Conservation (phyloP, 2,797 vertebrate genomes). For the Cheirogaleus major region DNA sequence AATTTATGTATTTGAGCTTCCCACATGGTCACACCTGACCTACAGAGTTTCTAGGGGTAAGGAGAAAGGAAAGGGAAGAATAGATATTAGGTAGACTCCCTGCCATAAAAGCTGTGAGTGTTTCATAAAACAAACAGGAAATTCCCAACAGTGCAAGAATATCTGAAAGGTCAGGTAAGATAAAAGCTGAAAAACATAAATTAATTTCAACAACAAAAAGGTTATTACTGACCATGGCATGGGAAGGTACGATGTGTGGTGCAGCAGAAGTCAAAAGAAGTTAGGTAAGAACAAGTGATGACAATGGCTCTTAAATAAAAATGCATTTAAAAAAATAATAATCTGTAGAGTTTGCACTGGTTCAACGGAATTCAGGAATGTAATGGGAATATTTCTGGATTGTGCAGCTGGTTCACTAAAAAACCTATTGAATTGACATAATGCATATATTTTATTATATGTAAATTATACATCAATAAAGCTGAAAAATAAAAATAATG, state of each 20-base stretch:
- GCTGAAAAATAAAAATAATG: not conserved
- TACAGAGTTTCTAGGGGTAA: not conserved
- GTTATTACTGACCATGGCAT: not conserved
- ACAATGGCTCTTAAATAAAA: not conserved
- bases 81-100: not conserved
- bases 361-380: not conserved
- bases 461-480: not conserved
- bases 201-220: slow-evolving; percentile 6
- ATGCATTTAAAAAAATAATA: not conserved
- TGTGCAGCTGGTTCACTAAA: not conserved
- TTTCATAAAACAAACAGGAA: not conserved
- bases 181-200: not conserved
- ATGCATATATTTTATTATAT: not conserved
- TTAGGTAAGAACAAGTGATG: not conserved
- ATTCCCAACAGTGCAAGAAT: not conserved
- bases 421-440: not conserved
- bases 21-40: not conserved
- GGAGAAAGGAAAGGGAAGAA: not conserved
- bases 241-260: not conserved
- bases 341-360: not conserved
- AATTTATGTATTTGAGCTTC: not conserved
- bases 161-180: slow-evolving; percentile 16
- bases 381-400: not conserved
- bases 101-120: not conserved
- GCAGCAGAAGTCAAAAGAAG: not conserved